Evolutionary conservation across 2,888 invertebrate genomes (phyloP), one percentile per base, ranked within the genome.

Genomic region (Diarsia rubi): DNA sequence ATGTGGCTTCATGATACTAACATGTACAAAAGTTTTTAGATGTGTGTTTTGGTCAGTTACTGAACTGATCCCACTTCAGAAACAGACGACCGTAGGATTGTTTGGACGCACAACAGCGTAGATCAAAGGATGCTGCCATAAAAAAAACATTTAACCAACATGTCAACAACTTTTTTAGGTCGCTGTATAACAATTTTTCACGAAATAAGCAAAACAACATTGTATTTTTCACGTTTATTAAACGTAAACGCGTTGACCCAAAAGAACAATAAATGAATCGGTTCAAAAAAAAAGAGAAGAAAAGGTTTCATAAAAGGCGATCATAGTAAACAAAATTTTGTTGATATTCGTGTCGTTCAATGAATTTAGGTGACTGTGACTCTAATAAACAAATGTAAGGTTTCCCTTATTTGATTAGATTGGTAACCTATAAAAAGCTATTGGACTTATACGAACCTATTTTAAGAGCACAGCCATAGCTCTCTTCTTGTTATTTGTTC

Each of bases 391-490:
- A 24, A 59, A 31, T 67, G 1, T 74, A 69, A 47, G 81, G 78
- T n/a, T 79, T 79, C 78, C 44, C 44, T 59, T 64, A 68, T 64
- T 79, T 73, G 67, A 78, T 78, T 80, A 54, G 68, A 80, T 60
- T 78, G 54, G 24, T 49, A 44, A 71, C 21, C 24, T 78, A 76
- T 63, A 78, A 42, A 54, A 37, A 27, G 62, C 21, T 14, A n/a
- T 54, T 45, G 16, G 11, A 52, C 5, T 19, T 62, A n/a, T 24
- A 24, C 12, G 31, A 21, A 9, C 27, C 16, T 54, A 62, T 44
- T 70, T 65, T 3, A 19, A 24, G 31, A 21, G 9, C n/a, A 45
- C 14, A 24, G n/a, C 0, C 42, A n/a, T 60, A 37, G 37, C 37
- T 1, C 37, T 37, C 37, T 37, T 37, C 37, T 37, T 37, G 37